Evolutionary conservation across 64 coral and sea anemone species (phyloP).

Genomic region (Trachythela sp.): DNA sequence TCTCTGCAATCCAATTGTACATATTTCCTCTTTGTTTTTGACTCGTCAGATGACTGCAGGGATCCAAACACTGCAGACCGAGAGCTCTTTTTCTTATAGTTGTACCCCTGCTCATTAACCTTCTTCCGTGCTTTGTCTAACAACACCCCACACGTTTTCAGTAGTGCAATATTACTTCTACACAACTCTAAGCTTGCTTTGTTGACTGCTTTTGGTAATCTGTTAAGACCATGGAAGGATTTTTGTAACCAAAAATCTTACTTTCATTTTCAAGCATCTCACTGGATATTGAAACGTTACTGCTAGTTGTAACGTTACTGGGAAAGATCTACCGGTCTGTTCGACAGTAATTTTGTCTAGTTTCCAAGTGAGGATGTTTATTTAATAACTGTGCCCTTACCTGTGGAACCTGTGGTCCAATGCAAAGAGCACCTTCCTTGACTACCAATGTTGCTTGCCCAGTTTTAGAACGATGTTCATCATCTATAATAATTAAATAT

Average conservation of each 20-base stretch:
- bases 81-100: no score
- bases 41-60: no score
- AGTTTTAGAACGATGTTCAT: neutral
- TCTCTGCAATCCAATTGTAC: no score
- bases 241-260: neutral
- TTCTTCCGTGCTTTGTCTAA: neutral
- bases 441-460: no score
- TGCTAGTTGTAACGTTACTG: no score
- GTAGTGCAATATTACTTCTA: neutral
- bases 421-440: no score
- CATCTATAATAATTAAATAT: slow-evolving; percentile 15
- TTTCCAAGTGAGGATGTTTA: no score
- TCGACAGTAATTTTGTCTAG: neutral
- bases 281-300: neutral
- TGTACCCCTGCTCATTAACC: no score
- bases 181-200: slow-evolving; percentile 24
- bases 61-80: no score
- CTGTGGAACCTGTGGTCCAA: no score
- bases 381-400: no score
- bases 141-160: slow-evolving; percentile 7
- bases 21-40: no score
- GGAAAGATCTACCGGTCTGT: neutral
- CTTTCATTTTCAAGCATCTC: neutral
- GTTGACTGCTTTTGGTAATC: slow-evolving; percentile 14
- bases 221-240: slow-evolving; percentile 19